A percentile compares a stretch with the other conserved stretches of the same genome.
phyloP scores from a whole-genome alignment of 92 coral and sea anemone species.

The Heteractis magnifica region DNA sequence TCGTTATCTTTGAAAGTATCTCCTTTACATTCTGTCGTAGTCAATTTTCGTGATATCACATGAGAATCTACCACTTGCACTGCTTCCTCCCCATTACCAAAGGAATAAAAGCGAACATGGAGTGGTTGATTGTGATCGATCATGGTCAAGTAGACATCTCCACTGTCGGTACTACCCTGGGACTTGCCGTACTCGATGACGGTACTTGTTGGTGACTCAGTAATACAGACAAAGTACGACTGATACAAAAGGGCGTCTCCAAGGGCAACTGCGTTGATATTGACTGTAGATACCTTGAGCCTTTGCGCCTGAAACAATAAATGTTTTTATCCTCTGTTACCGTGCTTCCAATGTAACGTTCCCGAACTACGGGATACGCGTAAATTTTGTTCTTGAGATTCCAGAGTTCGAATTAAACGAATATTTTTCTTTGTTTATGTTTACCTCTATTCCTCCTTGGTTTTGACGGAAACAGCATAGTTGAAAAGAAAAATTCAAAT shows the following conservation, averaged over 20 bases:
- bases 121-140: slow-evolving; percentile 7
- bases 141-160: slow-evolving; percentile 19
- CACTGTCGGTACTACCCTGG: slow-evolving; percentile 32
- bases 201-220: slow-evolving; percentile 32
- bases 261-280: slow-evolving; percentile 37
- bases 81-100: slow-evolving; percentile 42
- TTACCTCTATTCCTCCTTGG: too few species aligned
- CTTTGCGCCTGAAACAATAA: slow-evolving; percentile 4
- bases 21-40: slow-evolving; percentile 6
- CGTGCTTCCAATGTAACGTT: background rate
- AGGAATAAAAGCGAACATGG: slow-evolving; percentile 38
- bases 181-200: slow-evolving; percentile 37
- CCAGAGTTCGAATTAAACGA: too few species aligned
- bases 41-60: slow-evolving; percentile 1
- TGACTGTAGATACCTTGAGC: slow-evolving; percentile 20
- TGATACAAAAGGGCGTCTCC: slow-evolving; percentile 41
- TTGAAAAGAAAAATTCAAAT: too few species aligned
- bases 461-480: too few species aligned
- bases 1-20: slow-evolving; percentile 9
- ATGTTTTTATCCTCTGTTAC: background rate
- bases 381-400: too few species aligned
- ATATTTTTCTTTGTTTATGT: too few species aligned
- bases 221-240: slow-evolving; percentile 44
- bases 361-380: too few species aligned
- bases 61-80: slow-evolving; percentile 21